Conservation (phyloP, 2,888 invertebrate species). For the Clostera curtula region DNA sequence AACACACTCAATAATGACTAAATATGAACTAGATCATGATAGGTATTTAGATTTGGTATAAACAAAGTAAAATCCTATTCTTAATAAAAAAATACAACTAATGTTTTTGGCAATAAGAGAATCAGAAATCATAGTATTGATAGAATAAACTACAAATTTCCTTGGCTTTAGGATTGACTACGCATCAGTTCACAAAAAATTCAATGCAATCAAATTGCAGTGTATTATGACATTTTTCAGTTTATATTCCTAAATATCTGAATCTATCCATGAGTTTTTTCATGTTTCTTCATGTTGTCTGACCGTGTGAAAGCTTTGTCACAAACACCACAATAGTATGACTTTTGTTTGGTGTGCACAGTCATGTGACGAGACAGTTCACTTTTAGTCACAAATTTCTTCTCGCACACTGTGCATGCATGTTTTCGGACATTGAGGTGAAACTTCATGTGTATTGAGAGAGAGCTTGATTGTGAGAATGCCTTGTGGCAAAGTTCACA, state of each 20-base stretch:
- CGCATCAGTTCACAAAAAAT: constrained; percentile 16
- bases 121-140: constrained; percentile 50
- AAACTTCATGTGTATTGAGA: constrained; percentile 73
- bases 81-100: constrained; percentile 60
- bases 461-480: constrained; percentile 69
- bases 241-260: constrained; percentile 19
- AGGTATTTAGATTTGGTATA: constrained; percentile 55
- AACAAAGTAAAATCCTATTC: constrained; percentile 41
- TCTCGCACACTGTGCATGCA: constrained; percentile 70
- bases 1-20: constrained; percentile 72
- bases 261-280: constrained; percentile 68
- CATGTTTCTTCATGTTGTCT: constrained; percentile 73
- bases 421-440: constrained; percentile 71
- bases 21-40: constrained; percentile 69
- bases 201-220: constrained; percentile 23
- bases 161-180: constrained; percentile 21
- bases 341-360: constrained; percentile 71
- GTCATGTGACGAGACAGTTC: constrained; percentile 74
- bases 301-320: constrained; percentile 72
- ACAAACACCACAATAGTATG: constrained; percentile 70
- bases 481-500: constrained; percentile 71
- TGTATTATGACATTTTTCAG: constrained; percentile 25
- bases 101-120: constrained; percentile 73
- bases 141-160: constrained; percentile 34
- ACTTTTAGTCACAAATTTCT: constrained; percentile 73